Percentiles rank a stretch among this genome's conserved stretches.
Evolutionary conservation across 2,888 invertebrate genomes (phyloP).

Genomic region (Oxystoma pomonae): DNA sequence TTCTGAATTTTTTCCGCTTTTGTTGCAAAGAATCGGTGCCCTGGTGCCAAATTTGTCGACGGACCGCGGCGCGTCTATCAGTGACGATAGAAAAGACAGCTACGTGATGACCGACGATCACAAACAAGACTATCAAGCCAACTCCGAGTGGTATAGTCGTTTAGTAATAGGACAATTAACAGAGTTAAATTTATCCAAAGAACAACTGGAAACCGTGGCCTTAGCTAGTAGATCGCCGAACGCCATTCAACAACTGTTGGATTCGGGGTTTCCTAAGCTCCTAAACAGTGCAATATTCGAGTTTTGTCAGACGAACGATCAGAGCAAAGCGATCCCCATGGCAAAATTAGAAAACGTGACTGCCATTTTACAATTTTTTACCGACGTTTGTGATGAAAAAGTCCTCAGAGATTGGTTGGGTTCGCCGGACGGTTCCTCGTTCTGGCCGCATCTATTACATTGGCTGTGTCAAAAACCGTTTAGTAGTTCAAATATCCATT

Average conservation of each 20-base stretch:
- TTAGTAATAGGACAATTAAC: constrained; percentile 55
- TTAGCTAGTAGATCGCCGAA: constrained; percentile 77
- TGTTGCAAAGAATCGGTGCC: constrained; percentile 71
- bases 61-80: constrained; percentile 53
- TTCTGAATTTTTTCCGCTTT: constrained; percentile 68
- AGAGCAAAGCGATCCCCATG: constrained; percentile 44
- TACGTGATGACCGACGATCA: constrained; percentile 24
- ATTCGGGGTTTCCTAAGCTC: constrained; percentile 67
- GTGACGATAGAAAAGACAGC: constrained; percentile 54
- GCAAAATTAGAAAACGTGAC: constrained; percentile 58
- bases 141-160: constrained; percentile 56
- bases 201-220: constrained; percentile 72
- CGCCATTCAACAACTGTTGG: constrained; percentile 70
- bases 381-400: constrained; percentile 74
- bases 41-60: constrained; percentile 51
- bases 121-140: constrained; percentile 24
- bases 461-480: constrained; percentile 58
- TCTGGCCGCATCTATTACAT: constrained; percentile 79
- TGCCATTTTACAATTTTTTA: constrained; percentile 74
- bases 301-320: constrained; percentile 39
- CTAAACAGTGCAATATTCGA: constrained; percentile 60
- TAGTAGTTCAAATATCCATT: constrained; percentile 38
- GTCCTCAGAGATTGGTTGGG: constrained; percentile 87
- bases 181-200: constrained; percentile 55
- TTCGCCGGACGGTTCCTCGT: constrained; percentile 69